Evolutionary conservation across 2,888 invertebrate genomes (phyloP), one percentile per base, ranked within the genome.

Genomic region (Eretmocerus hayati): DNA sequence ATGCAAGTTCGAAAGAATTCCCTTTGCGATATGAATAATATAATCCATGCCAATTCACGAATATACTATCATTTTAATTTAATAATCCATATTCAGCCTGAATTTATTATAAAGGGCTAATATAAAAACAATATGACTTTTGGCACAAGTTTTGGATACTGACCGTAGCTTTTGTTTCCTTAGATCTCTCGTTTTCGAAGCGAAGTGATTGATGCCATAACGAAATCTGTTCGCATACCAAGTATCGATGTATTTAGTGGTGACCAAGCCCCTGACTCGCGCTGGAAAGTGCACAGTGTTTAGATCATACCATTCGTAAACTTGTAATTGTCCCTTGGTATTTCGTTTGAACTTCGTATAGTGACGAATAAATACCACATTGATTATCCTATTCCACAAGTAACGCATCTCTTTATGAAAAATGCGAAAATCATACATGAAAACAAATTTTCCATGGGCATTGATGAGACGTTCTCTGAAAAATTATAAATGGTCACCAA

Each of bases 341-440:
- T 61, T 59, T 21, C 59, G 55, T 13, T 55, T 61, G 13, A 54
- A 53, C 5, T 46, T 47, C 9, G 52, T 71, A 59, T 80, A 81
- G 57, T 77, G 76, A 40, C 78, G 77, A 13, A 90, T 72, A 56
- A 90, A 90, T 6, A 89, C 68, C 0, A 85, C 81, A 58, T 85
- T 84, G 16, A 88, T 78, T 40, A 89, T 81, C 53, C 84, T 77
- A 53, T 82, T 84, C 90, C 90, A 90, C 13, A 90, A 66, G 59
- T 84, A 84, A 59, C 83, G 78, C 53, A 85, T 72, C 5, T 83
- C 77, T 54, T 77, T 75, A 42, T 75, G 74, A 59, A 87, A 83
- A 2, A 90, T 72, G 5, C 85, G 74, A 49, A 75, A 72, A 66
- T 90, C 87, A 65, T 86, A 77, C 0, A 88, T 72, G 48, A 89